Base-by-base conservation (phyloP, 2,113 vertebrate species). In the mouse (Mus musculus) region DNA sequence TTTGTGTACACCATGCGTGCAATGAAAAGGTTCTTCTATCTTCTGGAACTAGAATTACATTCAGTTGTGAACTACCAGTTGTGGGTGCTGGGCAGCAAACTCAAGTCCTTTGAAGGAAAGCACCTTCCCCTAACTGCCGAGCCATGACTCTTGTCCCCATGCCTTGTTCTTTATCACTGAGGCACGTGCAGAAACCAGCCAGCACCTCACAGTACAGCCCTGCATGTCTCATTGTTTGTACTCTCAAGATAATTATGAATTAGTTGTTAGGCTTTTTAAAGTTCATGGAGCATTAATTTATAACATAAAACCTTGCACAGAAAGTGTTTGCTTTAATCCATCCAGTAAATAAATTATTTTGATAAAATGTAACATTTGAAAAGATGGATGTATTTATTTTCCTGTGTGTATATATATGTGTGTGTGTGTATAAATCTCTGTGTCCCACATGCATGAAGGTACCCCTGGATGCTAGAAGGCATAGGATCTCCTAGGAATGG, bases 311-410 rank as follows among this genome's bases (percentile, higher is more conserved):
- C 42, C 33, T n/a, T 84, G 9, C 7, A 46, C 20, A 71, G 46
- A 89, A 67, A 56, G 67, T 94, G 71, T 81, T 90, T 52, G 80
- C 86, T 96, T 91, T 94, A 81, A 67, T n/a, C 20, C 80, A 56
- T 39, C 84, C 49, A 80, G 24, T 85, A 87, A 95, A 69, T 91
- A 82, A 92, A 92, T 46, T 85, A 39, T 39, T 85, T 42, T 65
- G 39, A 63, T 65, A 65, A 46, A 65, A 85, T 63, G 7, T 33
- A 67, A 49, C 19, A 4, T 86, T 69, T 36, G 2, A 33, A 49
- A 86, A 49, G 17, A 4, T 22, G 2, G 33, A 6, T 49, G 14
- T 67, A 46, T 85, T 42, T 42, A 1, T 28, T 28, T 61, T 28
- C 22, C 4, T 28, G 7, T 63, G 56, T 28, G 14, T 8, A 7